Evolutionary conservation across 2,113 vertebrate species (phyloP).

Genomic region (Tinamus guttatus): DNA sequence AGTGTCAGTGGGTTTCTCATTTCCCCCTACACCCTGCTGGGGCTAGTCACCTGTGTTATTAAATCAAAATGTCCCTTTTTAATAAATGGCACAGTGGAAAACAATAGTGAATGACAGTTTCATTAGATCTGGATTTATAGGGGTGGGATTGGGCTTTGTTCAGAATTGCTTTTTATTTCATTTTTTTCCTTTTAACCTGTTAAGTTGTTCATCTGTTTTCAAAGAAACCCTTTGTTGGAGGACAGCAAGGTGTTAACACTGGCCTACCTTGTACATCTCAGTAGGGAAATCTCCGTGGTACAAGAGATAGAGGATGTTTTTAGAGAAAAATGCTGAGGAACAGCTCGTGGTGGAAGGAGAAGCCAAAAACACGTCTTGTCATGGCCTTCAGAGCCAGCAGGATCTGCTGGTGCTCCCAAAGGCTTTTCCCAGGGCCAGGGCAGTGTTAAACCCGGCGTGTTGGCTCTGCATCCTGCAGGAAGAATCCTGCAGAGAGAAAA

Average conservation of each 20-base stretch:
- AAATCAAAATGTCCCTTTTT: conserved; percentile 19
- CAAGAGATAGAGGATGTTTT: neutral
- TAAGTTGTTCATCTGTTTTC: neutral
- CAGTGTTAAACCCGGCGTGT: neutral
- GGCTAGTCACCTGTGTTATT: conserved; percentile 29
- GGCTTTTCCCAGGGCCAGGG: neutral
- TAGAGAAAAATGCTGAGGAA: neutral
- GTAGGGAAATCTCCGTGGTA: neutral
- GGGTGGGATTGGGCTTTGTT: conserved; percentile 16
- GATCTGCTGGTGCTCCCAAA: neutral
- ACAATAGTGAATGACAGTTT: conserved; percentile 55
- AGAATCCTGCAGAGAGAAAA: neutral
- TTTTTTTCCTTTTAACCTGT: neutral
- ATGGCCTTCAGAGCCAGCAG: neutral
- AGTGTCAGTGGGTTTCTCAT: neutral
- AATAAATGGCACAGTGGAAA: conserved; percentile 48
- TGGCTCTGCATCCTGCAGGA: neutral
- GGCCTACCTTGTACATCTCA: neutral
- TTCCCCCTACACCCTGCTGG: conserved; percentile 3
- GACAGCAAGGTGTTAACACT: neutral
- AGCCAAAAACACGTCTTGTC: neutral
- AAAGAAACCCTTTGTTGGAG: neutral
- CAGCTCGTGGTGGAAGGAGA: neutral
- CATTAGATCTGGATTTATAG: conserved; percentile 31
- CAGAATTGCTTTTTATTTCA: neutral